phyloP scores from a whole-genome alignment of 2,888 invertebrate species.

The Phasia obesa region DNA sequence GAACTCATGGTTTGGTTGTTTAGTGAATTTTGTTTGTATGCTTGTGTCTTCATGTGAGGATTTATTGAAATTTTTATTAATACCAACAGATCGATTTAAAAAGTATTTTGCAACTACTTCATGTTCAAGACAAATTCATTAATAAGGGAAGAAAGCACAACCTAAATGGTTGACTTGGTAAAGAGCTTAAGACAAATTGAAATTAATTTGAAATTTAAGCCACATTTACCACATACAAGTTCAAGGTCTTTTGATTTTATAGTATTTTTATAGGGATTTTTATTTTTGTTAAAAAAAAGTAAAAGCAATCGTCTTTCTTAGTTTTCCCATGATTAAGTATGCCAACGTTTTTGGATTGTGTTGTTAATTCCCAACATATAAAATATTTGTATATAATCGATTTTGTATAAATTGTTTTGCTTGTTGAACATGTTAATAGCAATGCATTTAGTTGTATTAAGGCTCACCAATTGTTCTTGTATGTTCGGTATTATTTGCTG shows the following conservation, averaged over 20 bases:
- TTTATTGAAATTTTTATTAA: slow-evolving; percentile 71
- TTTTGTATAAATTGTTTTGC: slow-evolving; percentile 54
- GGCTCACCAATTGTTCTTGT: slow-evolving; percentile 57
- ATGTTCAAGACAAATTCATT: slow-evolving; percentile 38
- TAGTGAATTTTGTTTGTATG: slow-evolving; percentile 40
- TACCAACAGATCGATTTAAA: slow-evolving; percentile 67
- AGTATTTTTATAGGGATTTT: neutral
- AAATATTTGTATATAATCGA: slow-evolving; percentile 60
- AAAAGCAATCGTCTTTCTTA: slow-evolving; percentile 20
- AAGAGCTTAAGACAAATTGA: slow-evolving; percentile 18
- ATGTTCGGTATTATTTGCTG: slow-evolving; percentile 33
- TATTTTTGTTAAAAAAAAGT: neutral
- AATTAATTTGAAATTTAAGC: slow-evolving; percentile 41
- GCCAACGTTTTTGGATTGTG: slow-evolving; percentile 1
- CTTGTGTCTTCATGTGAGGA: slow-evolving; percentile 59
- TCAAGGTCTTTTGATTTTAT: slow-evolving; percentile 39
- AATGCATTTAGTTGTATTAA: slow-evolving; percentile 29
- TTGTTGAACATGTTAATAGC: slow-evolving; percentile 47
- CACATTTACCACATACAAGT: slow-evolving; percentile 51
- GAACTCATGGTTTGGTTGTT: neutral
- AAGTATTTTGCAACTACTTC: slow-evolving; percentile 42
- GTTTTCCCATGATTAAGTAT: slow-evolving; percentile 67
- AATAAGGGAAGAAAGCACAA: slow-evolving; percentile 31
- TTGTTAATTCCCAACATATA: slow-evolving; percentile 4
- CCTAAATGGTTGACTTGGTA: neutral